phyloP scores from a whole-genome alignment of 2,113 vertebrate genomes.

The Uria aalge region DNA sequence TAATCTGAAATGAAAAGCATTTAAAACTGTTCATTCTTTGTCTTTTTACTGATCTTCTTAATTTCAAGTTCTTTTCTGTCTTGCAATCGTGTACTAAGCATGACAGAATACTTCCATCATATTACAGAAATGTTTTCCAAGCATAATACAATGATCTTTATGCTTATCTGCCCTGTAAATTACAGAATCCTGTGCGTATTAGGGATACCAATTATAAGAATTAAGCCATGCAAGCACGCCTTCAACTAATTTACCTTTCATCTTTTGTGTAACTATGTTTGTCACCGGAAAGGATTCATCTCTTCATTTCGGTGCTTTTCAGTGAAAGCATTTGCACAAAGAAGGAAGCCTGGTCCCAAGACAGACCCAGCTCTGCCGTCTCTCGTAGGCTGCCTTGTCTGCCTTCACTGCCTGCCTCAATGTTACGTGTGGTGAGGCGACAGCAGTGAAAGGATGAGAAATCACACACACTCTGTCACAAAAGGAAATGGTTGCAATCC shows the following conservation, averaged over 20 bases:
- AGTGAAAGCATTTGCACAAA: background rate
- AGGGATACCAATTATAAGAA: background rate
- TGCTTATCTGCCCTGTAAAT: background rate
- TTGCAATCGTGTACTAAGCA: background rate
- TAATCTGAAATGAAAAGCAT: background rate
- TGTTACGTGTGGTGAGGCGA: background rate
- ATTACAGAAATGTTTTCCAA: background rate
- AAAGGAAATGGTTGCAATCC: background rate
- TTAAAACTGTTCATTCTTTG: background rate
- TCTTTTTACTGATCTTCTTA: background rate
- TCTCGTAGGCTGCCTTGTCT: background rate
- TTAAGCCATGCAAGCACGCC: background rate
- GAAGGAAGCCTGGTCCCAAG: fast-evolving
- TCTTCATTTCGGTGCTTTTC: background rate
- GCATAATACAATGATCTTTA: background rate
- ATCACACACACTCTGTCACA: background rate
- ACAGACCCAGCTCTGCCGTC: fast-evolving
- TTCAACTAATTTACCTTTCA: background rate
- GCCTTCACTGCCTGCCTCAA: background rate
- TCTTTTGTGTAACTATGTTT: background rate
- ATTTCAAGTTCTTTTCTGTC: background rate
- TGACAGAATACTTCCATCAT: background rate
- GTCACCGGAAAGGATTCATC: background rate
- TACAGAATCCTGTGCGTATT: background rate
- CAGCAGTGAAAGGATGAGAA: background rate